Base-by-base conservation (phyloP, 2,113 vertebrate genomes). In the Thinocorus orbignyianus region DNA sequence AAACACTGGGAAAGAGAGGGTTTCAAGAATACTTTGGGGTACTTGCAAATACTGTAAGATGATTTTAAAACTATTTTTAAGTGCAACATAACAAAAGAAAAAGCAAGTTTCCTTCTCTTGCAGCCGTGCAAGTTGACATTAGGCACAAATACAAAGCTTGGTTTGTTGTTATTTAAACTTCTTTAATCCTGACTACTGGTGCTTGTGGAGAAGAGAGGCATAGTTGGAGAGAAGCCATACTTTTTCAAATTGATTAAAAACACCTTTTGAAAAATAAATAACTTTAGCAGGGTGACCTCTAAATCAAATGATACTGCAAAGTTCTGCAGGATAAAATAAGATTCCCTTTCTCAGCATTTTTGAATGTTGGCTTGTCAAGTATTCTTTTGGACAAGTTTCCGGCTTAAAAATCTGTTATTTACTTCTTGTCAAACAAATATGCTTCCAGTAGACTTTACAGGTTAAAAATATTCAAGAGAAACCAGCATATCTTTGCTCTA, bases 201-300 rank as follows among this genome's bases (percentile, higher is more conserved):
- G 84, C 87, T 97, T 92, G 73, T 85, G 91, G 60, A 93, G 80
- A 92, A 91, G 69, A 48, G 65, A 96, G 55, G 57, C 65, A 84
- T 55, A 91, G 83, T 81, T 97, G 95, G 93, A 96, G 49, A 82
- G 52, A 87, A 85, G 91, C 89, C 94, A 90, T 66, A 58, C 25
- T 85, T 95, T 95, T 92, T 88, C 77, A 89, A 80, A 88, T 65
- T 92, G 28, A 96, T 96, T 92, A 89, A 96, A 97, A 96, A 87
- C 91, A 93, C 88, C 73, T 96, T 93, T 81, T 86, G 70, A 93
- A 94, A 81, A 95, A 90, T 86, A 96, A 94, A 93, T 95, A 92
- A 61, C 65, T 88, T 84, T 35, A 94, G 81, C 39, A 78, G 55
- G 35, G 37, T 86, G 87, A 95, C 60, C 72, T 93, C 61, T 93